phyloP scores from a whole-genome alignment of 2,888 invertebrate species.

The Athalia rosae region DNA sequence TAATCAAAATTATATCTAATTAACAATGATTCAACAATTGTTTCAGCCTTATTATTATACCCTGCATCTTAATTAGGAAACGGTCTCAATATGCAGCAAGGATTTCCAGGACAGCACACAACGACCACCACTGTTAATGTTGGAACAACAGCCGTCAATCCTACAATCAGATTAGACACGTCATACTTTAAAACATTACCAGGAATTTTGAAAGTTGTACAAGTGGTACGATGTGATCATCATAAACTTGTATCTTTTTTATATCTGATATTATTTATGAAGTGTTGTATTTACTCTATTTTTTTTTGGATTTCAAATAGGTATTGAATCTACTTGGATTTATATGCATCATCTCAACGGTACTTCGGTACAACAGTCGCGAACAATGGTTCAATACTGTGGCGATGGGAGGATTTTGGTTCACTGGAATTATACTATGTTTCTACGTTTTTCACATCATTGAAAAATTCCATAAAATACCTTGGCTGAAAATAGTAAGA shows the following conservation, averaged over 20 bases:
- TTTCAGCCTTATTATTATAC: neutral
- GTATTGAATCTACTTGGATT: slow-evolving; percentile 84
- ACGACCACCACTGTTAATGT: slow-evolving; percentile 78
- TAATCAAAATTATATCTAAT: too few species aligned
- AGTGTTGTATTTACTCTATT: slow-evolving; percentile 34
- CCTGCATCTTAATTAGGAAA: too few species aligned
- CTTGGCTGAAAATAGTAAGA: slow-evolving; percentile 88
- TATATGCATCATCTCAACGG: slow-evolving; percentile 81
- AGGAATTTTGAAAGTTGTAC: slow-evolving; percentile 84
- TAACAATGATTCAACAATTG: neutral
- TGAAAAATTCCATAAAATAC: slow-evolving; percentile 89
- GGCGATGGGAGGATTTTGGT: slow-evolving; percentile 90
- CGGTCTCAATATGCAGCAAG: slow-evolving; percentile 75
- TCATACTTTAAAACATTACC: slow-evolving; percentile 82
- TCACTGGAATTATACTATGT: slow-evolving; percentile 85
- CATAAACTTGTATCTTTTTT: neutral
- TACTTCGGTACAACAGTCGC: slow-evolving; percentile 76
- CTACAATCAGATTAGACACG: slow-evolving; percentile 83
- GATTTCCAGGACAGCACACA: slow-evolving; percentile 85
- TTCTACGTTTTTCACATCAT: slow-evolving; percentile 91
- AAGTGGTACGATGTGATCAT: slow-evolving; percentile 80
- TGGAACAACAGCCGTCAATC: slow-evolving; percentile 79
- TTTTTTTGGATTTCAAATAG: slow-evolving; percentile 73
- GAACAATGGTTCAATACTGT: slow-evolving; percentile 87
- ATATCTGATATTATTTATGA: slow-evolving; percentile 24